phyloP scores from a whole-genome alignment of 2,797 vertebrate species.

The Arctocebus calabarensis region DNA sequence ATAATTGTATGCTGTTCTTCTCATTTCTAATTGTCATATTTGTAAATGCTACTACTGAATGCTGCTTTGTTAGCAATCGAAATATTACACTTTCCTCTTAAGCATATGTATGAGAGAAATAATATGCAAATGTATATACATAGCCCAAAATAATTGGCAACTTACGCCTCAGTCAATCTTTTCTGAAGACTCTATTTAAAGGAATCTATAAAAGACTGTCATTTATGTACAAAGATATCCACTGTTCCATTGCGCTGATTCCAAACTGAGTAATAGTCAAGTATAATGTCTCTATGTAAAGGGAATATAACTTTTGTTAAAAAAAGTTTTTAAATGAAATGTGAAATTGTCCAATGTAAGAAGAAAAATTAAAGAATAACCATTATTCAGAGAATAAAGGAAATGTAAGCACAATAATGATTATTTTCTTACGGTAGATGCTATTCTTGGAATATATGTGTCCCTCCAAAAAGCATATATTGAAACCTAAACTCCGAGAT shows the following conservation, averaged over 20 bases:
- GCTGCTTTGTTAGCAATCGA: background rate
- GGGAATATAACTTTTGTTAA: background rate
- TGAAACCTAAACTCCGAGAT: background rate
- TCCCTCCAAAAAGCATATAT: background rate
- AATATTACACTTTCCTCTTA: background rate
- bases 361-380: background rate
- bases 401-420: background rate
- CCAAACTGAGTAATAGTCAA: background rate
- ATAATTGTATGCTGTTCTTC: background rate
- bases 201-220: background rate
- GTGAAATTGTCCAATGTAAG: background rate
- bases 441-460: background rate
- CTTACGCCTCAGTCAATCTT: background rate
- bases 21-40: background rate
- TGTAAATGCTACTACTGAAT: background rate
- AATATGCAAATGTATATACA: background rate
- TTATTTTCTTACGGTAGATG: background rate
- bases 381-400: background rate
- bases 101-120: background rate
- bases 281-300: background rate
- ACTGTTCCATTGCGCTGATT: background rate
- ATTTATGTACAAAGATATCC: background rate
- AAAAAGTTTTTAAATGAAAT: background rate
- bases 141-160: background rate
- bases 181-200: background rate